Conservation (phyloP, 2,888 invertebrate species). For the Boloria selene region DNA sequence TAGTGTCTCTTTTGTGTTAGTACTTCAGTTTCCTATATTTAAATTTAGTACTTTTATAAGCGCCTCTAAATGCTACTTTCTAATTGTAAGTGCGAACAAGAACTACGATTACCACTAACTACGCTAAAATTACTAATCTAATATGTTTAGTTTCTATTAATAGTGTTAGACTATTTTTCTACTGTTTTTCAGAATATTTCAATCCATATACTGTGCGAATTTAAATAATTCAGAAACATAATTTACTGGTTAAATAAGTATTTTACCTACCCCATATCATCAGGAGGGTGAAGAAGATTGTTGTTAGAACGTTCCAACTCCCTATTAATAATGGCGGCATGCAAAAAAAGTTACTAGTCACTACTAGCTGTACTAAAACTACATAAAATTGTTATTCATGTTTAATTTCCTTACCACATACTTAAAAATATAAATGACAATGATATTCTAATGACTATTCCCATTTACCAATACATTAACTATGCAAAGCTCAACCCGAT, state of each 20-base stretch:
- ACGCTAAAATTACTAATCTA: neutral
- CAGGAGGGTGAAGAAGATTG: constrained; percentile 64
- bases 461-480: constrained; percentile 8
- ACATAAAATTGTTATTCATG: neutral
- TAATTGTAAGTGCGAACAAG: constrained; percentile 34
- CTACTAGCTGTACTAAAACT: constrained; percentile 48
- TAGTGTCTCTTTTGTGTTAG: neutral
- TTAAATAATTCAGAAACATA: neutral
- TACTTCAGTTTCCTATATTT: neutral
- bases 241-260: neutral
- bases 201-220: neutral
- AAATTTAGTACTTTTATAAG: neutral
- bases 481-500: constrained; percentile 11
- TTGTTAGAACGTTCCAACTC: constrained; percentile 66
- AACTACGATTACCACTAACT: constrained; percentile 4
- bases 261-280: constrained; percentile 76
- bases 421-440: neutral
- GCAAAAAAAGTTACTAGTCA: constrained; percentile 75
- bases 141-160: neutral
- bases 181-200: neutral
- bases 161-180: constrained; percentile 11
- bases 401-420: neutral
- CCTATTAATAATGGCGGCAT: constrained; percentile 72
- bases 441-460: constrained; percentile 19
- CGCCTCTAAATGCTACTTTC: constrained; percentile 32